Evolutionary conservation across 2,797 vertebrate species (phyloP), one percentile per base, ranked within the genome.

Genomic region (Eulemur albifrons): DNA sequence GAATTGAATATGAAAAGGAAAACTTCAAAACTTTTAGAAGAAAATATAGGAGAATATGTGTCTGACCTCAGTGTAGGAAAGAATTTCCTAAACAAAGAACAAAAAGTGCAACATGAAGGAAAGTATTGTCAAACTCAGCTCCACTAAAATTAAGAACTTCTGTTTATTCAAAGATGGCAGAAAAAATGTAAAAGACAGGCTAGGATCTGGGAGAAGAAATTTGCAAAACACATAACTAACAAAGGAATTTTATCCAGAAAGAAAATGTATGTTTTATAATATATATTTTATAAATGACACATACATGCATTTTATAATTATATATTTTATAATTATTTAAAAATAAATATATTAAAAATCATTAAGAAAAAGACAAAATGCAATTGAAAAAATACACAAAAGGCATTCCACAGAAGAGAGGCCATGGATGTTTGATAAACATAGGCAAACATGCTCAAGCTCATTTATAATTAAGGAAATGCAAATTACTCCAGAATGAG

Each of bases 401-500:
- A 72, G 40, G 17, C 17, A 79, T 72, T 63, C 48, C 50, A 57
- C 38, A 69, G 81, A 57, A 86, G 30, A 86, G 67, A 95, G 83
- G 48, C 25, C 45, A 38, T 43, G 23, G 10, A 50, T 23, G 30
- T 69, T 50, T 40, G 45, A 45, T 54, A 61, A 90, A 85, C 4
- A 85, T 7, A 82, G 65, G 79, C 50, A 70, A 63, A 72, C 32
- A 69, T 5, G 1, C 9, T 81, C 21, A 81, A 14, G 61, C 25
- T 67, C 30, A 73, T 43, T 73, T 93, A 69, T 83, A 93, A 93
- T 50, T 67, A 80, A 40, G 81, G 77, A 81, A 80, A n/a, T 96
- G 18, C 52, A 90, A 43, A 61, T 85, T 80, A 86, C 85, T 50
- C 13, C 30, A 84, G 40, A 75, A 90, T 40, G 15, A 89, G 21